These are phyloP conservation scores for Propithecus coquereli DNA, from an alignment of 2,113 vertebrate species.

Conservation along the genomic window DNA sequence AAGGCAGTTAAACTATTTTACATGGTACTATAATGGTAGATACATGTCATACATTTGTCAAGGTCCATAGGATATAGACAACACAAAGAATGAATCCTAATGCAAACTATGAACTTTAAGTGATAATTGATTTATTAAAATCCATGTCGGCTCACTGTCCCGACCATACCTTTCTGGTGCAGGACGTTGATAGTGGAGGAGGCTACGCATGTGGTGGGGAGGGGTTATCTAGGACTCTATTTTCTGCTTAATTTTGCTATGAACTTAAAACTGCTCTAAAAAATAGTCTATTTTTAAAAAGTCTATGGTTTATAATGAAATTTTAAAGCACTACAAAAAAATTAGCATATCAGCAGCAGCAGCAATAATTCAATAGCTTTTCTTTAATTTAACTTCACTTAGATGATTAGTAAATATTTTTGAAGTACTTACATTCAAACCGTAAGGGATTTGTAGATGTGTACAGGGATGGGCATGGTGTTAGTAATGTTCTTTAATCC, in stretches of 20 bases:
- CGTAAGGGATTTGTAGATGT: background rate
- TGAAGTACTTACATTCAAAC: background rate
- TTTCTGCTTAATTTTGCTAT: background rate
- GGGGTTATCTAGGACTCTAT: background rate
- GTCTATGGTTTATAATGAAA: background rate
- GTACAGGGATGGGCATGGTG: background rate
- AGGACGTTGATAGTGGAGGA: background rate
- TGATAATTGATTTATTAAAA: background rate
- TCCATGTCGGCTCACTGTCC: background rate
- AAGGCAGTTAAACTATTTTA: background rate
- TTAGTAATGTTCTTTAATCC: slow-evolving; percentile 57
- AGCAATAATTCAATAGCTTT: background rate
- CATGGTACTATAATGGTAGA: background rate
- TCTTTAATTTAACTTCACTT: background rate
- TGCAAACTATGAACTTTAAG: background rate
- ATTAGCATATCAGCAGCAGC: background rate
- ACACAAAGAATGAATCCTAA: background rate
- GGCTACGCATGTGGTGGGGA: background rate
- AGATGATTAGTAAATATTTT: background rate
- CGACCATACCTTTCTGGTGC: background rate
- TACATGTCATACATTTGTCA: background rate
- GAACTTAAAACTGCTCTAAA: background rate
- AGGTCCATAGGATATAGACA: background rate
- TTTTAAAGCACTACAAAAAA: background rate
- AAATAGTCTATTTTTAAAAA: background rate